Base-by-base conservation (phyloP, 2,888 invertebrate genomes). In the Agriopis marginaria region DNA sequence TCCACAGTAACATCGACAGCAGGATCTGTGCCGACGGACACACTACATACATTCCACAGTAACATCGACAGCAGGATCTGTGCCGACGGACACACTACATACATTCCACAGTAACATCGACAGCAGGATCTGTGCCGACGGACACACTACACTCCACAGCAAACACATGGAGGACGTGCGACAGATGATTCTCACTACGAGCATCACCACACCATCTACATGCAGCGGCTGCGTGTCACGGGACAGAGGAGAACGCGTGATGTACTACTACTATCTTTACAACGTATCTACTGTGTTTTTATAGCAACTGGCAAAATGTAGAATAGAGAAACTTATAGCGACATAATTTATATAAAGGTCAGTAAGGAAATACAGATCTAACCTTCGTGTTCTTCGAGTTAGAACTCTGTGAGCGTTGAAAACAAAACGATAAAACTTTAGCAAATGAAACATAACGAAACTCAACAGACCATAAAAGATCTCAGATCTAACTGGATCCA, bases 41-140 rank as follows among this genome's bases (percentile, higher is more conserved):
- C 17, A 23, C 17, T 23, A 23, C 17, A 23, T 23, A 23, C 17
- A 23, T 2, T 23, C 17, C 17, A 23, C 17, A 23, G 17, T 23
- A 23, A 23, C 86, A 99, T 98, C 84, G 98, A 98, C 70, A 99
- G 94, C 1, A 97, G 96, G 62, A 99, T 96, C 96, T 97, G 89
- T 0, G 42, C 7, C 51, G 12, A 47, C n/a, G 40, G 65, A 8
- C 32, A n/a, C 39, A 3, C 40, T n/a, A 49, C 55, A 8, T 1
- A 17, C 14, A 32, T 0, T n/a, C 14, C 17, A 14, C 42, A 9
- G 42, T 8, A 7, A 23, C 17, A 23, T 23, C 17, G 17, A 23
- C 17, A 23, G 17, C 17, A 0, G 17, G 17, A 23, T 23, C 17
- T 23, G 17, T 23, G 17, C 17, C 17, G 17, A 23, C 17, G 17